Base-by-base conservation (phyloP, 1,140 invertebrate genomes). In the Papilio aristodemus region DNA sequence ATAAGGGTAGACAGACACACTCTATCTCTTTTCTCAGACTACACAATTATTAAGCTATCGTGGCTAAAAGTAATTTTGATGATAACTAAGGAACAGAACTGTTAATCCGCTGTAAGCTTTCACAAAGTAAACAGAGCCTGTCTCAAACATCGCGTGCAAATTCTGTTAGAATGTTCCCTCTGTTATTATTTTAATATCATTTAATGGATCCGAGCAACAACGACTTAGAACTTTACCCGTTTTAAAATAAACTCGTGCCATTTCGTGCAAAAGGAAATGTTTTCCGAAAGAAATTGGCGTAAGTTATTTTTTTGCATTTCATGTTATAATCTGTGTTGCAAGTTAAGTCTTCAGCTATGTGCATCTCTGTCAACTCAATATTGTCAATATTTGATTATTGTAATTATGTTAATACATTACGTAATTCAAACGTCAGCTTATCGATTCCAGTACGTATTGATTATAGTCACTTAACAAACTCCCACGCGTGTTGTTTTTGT, bases 371-470 rank as follows among this genome's bases (percentile, higher is more conserved):
- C 27, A 2, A 6, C 27, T 3, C 27, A 32, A 32, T 2, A 32
- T 10, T 25, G 46, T 22, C 46, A 54, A 22, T 66, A 39, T 41
- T 11, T 9, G 32, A 13, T 27, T 7, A 43, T 43, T 66, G 63
- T 41, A 14, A 4, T 46, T 43, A 59, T 17, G 10, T 32, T 32
- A 32, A 32, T 32, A 39, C 27, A 64, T 74, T 72, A 58, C 57
- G 59, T 68, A 71, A 72, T 46, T 50, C 70, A 68, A 68, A 75
- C 68, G 73, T 60, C 41, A 71, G 63, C 54, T 67, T 59, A 71
- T 71, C 59, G 63, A 71, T 68, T 68, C 43, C 46, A 58, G 39
- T 66, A 69, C 70, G 62, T 68, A 67, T 74, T 74, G 69, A 74
- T 75, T 71, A 71, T 37, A 70, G 59, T 37, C 67, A 74, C 70